Percentiles rank a stretch among this genome's conserved stretches.
Evolutionary conservation across 2,113 vertebrate species (phyloP).

Genomic region (Guaruba guarouba): DNA sequence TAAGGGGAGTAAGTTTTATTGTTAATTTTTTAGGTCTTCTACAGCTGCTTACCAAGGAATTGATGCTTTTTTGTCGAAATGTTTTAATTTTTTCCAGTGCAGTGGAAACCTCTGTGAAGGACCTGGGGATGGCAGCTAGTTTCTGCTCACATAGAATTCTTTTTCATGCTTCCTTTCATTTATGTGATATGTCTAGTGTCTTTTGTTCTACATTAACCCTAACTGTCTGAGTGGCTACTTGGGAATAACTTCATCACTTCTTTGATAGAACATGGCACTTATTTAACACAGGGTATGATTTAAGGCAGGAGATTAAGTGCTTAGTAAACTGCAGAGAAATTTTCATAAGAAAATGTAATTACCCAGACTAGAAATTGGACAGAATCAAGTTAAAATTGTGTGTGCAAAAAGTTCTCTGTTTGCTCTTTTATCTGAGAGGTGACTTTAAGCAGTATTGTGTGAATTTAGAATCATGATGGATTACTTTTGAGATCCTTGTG

Average conservation of each 20-base stretch:
- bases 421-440: not conserved
- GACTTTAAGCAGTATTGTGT: not conserved
- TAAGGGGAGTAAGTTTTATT: not conserved
- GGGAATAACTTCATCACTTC: not conserved
- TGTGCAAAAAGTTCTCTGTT: not conserved
- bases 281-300: not conserved
- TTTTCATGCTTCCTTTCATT: not conserved
- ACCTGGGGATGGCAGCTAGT: not conserved
- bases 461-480: not conserved
- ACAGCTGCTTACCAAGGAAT: not conserved
- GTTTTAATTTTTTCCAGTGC: not conserved
- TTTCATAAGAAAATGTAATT: constrained; percentile 9
- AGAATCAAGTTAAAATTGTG: not conserved
- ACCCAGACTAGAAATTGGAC: not conserved
- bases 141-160: not conserved
- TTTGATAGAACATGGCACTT: not conserved
- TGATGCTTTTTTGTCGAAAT: not conserved
- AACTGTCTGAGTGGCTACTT: not conserved
- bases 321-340: not conserved
- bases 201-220: not conserved
- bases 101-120: not conserved
- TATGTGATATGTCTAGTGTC: accelerated
- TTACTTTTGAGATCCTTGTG: not conserved
- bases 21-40: not conserved
- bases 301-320: constrained; percentile 18